Conservation (phyloP, 2,113 vertebrate genomes). For the Tyrannus savana region DNA sequence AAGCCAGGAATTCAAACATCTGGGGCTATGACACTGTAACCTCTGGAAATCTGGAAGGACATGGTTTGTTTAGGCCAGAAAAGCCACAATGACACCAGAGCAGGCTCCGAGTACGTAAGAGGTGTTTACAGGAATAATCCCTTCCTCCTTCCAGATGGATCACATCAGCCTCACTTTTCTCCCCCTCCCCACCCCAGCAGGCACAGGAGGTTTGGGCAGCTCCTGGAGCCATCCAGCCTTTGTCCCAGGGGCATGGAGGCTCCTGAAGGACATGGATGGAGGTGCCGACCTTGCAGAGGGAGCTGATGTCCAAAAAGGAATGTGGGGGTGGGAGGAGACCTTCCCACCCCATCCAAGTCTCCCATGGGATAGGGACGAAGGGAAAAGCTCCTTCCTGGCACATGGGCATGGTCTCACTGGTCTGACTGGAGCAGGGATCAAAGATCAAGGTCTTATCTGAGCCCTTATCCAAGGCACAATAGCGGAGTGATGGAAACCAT, state of each 20-base stretch:
- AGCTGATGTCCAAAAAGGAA: background rate
- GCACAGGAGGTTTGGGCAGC: background rate
- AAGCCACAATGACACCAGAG: background rate
- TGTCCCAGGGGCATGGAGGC: background rate
- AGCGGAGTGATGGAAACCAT: background rate
- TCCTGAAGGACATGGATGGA: accelerated
- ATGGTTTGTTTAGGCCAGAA: background rate
- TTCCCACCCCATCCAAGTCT: background rate
- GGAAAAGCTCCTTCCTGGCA: background rate
- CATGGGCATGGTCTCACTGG: accelerated
- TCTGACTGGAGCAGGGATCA: background rate
- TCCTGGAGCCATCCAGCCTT: background rate
- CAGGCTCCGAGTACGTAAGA: accelerated
- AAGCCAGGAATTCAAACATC: background rate
- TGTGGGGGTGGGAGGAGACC: accelerated
- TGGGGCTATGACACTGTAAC: background rate
- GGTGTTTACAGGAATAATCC: background rate
- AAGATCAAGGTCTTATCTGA: background rate
- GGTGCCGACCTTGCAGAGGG: accelerated
- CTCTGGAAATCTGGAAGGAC: background rate
- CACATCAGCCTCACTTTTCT: background rate
- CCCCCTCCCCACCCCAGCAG: background rate
- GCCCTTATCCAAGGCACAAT: background rate
- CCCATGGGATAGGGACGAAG: accelerated
- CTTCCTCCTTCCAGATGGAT: background rate